Evolutionary conservation across 2,888 invertebrate genomes (phyloP).

Genomic region (Ectemnius lituratus): DNA sequence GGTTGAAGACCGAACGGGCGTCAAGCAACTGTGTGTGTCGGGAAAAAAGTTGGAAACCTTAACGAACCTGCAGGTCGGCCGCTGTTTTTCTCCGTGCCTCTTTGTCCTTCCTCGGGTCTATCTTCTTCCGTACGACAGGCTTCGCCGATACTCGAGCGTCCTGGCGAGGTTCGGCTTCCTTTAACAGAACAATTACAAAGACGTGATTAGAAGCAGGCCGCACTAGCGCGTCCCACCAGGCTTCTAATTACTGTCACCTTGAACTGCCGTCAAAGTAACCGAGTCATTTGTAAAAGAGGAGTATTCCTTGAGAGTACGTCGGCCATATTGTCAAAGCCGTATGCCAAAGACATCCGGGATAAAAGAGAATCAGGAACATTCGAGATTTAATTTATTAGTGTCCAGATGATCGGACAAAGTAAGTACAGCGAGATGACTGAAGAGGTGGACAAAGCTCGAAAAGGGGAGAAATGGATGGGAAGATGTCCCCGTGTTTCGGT

Average conservation of each 20-base stretch:
- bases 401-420: background rate
- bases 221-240: conserved; percentile 38
- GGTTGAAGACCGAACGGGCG: conserved; percentile 53
- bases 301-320: conserved; percentile 1
- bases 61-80: conserved; percentile 56
- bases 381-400: background rate
- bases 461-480: conserved; percentile 25
- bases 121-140: background rate
- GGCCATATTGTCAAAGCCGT: background rate
- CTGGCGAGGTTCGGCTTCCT: conserved; percentile 25
- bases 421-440: conserved; percentile 5
- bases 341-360: no score
- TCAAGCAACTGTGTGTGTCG: conserved; percentile 56
- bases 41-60: conserved; percentile 61
- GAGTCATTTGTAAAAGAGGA: conserved; percentile 46
- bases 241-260: conserved; percentile 72
- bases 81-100: conserved; percentile 31
- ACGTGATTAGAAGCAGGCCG: conserved; percentile 40
- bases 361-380: no score
- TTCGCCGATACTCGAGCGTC: conserved; percentile 21
- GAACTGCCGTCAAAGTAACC: conserved; percentile 72
- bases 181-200: conserved; percentile 61
- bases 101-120: conserved; percentile 10
- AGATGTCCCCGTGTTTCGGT: conserved; percentile 20
- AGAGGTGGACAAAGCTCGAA: conserved; percentile 20